These are phyloP conservation scores for Cepphus grylle DNA, from an alignment of 2,113 vertebrate genomes.

Conservation along the genomic window DNA sequence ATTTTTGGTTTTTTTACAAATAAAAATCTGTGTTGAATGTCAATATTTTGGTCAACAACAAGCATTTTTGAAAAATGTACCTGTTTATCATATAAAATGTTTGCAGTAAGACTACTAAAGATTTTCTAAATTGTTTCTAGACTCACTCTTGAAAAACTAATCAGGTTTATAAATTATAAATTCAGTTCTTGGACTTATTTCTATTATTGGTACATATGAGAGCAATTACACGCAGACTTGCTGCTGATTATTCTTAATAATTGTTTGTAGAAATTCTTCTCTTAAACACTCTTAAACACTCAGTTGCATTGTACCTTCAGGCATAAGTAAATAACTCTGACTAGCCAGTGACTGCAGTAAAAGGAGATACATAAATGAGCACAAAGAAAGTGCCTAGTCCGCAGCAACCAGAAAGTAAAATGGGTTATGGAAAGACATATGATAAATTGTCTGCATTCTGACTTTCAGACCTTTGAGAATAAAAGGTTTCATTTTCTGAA, in stretches of 20 bases:
- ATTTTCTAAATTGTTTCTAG: not conserved
- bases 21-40: not conserved
- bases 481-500: not conserved
- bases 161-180: not conserved
- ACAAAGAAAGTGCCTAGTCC: not conserved
- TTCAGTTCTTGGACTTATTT: not conserved
- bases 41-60: not conserved
- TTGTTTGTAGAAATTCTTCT: not conserved
- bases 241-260: not conserved
- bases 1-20: not conserved
- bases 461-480: not conserved
- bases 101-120: not conserved
- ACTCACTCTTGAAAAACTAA: not conserved
- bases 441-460: not conserved
- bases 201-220: not conserved
- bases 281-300: not conserved
- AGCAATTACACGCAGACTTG: not conserved
- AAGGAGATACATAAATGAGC: not conserved
- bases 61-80: not conserved
- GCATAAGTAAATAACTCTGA: not conserved
- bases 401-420: not conserved
- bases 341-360: not conserved
- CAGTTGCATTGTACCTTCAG: not conserved
- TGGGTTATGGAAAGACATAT: not conserved
- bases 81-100: not conserved